A percentile compares a stretch with the other conserved stretches of the same genome.
These are phyloP conservation scores for Argyrosomus japonicus DNA, from an alignment of 2,113 vertebrate genomes.

Conservation along the genomic window DNA sequence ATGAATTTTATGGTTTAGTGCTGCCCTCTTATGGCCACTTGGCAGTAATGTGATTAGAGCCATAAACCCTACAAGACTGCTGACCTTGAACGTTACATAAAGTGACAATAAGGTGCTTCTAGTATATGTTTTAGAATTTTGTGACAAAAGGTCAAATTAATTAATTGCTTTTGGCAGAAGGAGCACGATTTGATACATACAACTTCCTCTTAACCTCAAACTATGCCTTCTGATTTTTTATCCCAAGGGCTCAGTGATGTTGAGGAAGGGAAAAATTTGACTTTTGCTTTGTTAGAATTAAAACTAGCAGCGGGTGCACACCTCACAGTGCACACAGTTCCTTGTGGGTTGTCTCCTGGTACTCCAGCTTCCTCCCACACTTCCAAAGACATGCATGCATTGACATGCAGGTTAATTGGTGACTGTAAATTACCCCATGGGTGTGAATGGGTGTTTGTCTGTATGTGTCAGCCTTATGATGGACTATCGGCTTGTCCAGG, in stretches of 20 bases:
- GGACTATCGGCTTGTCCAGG: no score
- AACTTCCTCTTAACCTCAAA: neutral
- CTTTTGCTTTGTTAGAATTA: neutral
- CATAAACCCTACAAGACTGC: neutral
- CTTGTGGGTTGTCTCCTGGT: no score
- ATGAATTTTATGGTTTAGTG: neutral
- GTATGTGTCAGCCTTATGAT: no score
- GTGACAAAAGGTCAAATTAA: neutral
- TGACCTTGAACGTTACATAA: neutral
- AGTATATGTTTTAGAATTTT: neutral
- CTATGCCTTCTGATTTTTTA: neutral
- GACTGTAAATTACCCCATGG: no score
- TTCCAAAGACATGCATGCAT: no score
- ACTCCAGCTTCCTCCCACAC: no score
- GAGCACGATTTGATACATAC: neutral
- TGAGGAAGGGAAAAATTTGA: neutral
- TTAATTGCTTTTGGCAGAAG: neutral
- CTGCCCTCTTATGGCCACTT: conserved; percentile 48
- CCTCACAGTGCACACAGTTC: no score
- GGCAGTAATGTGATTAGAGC: neutral
- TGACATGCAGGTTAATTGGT: no score
- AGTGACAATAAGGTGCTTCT: neutral
- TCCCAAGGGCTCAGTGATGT: neutral
- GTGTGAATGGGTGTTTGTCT: no score
- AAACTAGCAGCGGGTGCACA: neutral